Percentiles rank a stretch among this genome's conserved stretches.
These are phyloP conservation scores for Sesamia nonagrioides DNA, from an alignment of 1,140 invertebrate genomes.

Conservation along the genomic window DNA sequence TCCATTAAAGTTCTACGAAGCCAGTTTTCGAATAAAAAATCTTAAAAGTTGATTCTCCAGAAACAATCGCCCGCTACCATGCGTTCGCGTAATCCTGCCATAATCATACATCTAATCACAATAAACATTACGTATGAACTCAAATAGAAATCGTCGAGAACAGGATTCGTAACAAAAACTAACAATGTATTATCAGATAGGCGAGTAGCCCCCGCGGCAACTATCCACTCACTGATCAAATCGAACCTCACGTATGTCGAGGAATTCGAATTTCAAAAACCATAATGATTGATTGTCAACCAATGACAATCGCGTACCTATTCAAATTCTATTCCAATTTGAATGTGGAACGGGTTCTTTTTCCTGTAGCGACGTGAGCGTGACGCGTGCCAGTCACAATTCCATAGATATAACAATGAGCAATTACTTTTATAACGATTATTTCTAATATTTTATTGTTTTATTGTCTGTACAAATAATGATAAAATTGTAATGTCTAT, in stretches of 20 bases:
- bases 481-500: slow-evolving; percentile 23
- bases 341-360: slow-evolving; percentile 85
- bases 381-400: slow-evolving; percentile 77
- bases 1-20: background rate
- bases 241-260: slow-evolving; percentile 77
- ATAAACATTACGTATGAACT: slow-evolving; percentile 40
- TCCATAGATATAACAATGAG: slow-evolving; percentile 80
- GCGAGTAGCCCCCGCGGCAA: slow-evolving; percentile 50
- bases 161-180: slow-evolving; percentile 53
- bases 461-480: slow-evolving; percentile 54
- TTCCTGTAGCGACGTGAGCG: slow-evolving; percentile 76
- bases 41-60: background rate
- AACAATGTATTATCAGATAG: slow-evolving; percentile 50
- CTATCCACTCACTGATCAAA: slow-evolving; percentile 74
- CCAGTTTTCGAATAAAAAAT: background rate
- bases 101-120: slow-evolving; percentile 43
- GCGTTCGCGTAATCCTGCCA: slow-evolving; percentile 34
- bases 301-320: slow-evolving; percentile 85
- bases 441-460: slow-evolving; percentile 59
- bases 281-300: slow-evolving; percentile 87
- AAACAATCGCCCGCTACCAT: slow-evolving; percentile 7
- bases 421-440: slow-evolving; percentile 76
- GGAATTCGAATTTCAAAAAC: slow-evolving; percentile 86
- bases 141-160: slow-evolving; percentile 51
- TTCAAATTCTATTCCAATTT: slow-evolving; percentile 85